phyloP scores from a whole-genome alignment of 1,140 invertebrate species.

The Bilobella aurantiaca region DNA sequence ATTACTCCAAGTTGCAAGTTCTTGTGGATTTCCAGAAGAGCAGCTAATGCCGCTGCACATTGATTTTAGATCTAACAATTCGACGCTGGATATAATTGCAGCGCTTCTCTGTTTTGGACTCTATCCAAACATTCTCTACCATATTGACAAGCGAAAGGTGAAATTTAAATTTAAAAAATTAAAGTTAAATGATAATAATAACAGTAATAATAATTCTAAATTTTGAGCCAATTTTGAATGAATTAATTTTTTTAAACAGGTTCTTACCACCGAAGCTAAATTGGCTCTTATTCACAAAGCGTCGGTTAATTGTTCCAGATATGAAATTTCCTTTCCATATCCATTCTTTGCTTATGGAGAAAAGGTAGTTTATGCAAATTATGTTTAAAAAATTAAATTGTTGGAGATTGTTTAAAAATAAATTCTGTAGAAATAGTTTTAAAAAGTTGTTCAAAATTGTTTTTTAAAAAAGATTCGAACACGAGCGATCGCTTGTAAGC shows the following conservation, averaged over 20 bases:
- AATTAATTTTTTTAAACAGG: constrained; percentile 41
- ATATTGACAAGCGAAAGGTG: constrained; percentile 86
- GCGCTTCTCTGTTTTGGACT: constrained; percentile 78
- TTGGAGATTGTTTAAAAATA: no score
- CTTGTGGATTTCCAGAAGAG: constrained; percentile 80
- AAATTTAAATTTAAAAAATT: no score
- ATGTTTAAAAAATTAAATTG: no score
- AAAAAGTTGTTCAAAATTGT: not conserved
- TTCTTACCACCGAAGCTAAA: constrained; percentile 89
- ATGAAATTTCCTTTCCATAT: constrained; percentile 72
- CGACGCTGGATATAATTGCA: constrained; percentile 73
- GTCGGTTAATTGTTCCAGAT: constrained; percentile 86
- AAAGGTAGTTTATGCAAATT: constrained; percentile 53
- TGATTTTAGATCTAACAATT: constrained; percentile 57
- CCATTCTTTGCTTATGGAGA: constrained; percentile 97
- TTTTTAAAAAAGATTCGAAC: constrained; percentile 62
- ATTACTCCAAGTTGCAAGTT: constrained; percentile 68
- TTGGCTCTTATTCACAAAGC: constrained; percentile 90
- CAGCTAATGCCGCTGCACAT: constrained; percentile 60
- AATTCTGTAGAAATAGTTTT: no score
- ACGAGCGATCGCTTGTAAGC: constrained; percentile 90
- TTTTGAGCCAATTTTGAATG: not conserved
- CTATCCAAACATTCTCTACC: constrained; percentile 92
- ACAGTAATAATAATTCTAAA: not conserved
- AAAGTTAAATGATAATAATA: no score